Evolutionary conservation across 2,113 vertebrate species (phyloP), one percentile per base, ranked within the genome.

Genomic region (Passerina amoena): DNA sequence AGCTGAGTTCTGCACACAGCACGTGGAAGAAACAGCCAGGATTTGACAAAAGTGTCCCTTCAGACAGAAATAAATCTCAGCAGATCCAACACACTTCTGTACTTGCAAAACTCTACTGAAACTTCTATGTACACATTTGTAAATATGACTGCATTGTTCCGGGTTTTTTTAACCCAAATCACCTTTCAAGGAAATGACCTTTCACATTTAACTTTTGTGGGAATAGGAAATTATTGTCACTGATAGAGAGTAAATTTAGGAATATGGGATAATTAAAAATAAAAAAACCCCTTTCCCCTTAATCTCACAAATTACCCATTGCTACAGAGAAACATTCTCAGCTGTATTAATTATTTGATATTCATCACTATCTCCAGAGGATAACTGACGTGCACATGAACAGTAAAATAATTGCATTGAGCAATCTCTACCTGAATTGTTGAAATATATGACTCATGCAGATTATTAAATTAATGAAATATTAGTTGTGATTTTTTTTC

Each of bases 21-120:
- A 47, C 2, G 3, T 0, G 4, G 8, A 0, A 60, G 14, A 23
- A 80, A 45, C 27, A 37, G 38, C 4, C 53, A 27, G 14, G 5
- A 44, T 35, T 4, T 31, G n/a, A 54, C 35, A 68, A 51, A 51
- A 50, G 9, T 42, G 14, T 13, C 31, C 47, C 37, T 57, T 70
- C 45, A 40, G 12, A 44, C 14, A 79, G 28, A 79, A 94, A 25
- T 6, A 28, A 31, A 47, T 16, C 24, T 35, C 42, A 70, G n/a
- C 0, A 57, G 7, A 60, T 18, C 59, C 27, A 86, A 21, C 17
- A 48, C 7, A 13, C 3, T 73, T n/a, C 40, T 57, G 25, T 19
- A 57, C 31, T 24, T 59, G 42, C 9, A 71, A 44, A 84, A 59
- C 44, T 53, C 20, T 2, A 20, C 19, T 40, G 35, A 10, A 77